Conservation (phyloP, 2,888 invertebrate species). For the Xestoiulus laeticollis region DNA sequence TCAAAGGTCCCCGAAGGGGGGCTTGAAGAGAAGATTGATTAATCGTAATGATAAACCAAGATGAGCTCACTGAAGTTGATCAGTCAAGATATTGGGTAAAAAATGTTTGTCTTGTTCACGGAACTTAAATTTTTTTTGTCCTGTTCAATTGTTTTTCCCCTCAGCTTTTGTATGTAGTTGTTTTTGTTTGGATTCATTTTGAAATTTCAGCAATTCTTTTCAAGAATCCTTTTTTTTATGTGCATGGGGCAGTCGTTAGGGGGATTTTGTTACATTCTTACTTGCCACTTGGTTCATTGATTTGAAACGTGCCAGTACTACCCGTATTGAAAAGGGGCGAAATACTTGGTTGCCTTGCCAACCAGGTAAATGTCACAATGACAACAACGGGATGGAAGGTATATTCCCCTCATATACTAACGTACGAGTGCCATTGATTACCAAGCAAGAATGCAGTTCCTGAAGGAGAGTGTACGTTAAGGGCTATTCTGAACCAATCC, state of each 20-base stretch:
- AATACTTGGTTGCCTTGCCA: conserved; percentile 11
- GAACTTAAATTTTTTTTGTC: not conserved
- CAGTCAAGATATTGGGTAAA: not conserved
- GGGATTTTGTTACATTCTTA: not conserved
- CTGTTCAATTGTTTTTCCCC: not conserved
- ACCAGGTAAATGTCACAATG: conserved; percentile 38
- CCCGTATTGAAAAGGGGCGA: not conserved
- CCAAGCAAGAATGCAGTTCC: not conserved
- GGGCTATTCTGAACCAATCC: not conserved
- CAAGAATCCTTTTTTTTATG: not conserved
- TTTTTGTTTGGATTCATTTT: not conserved
- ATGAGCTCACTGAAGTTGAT: not conserved
- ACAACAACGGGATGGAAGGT: conserved; percentile 1
- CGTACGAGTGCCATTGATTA: not conserved
- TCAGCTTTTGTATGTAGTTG: not conserved
- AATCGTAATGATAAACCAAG: conserved; percentile 23
- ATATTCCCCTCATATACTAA: not conserved
- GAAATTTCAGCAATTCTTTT: conserved; percentile 9
- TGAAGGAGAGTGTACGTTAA: not conserved
- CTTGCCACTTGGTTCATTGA: not conserved
- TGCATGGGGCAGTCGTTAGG: not conserved
- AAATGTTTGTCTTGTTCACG: not conserved
- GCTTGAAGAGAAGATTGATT: not conserved
- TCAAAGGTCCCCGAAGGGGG: not conserved
- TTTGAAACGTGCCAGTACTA: conserved; percentile 6